Base-by-base conservation (phyloP, 2,888 invertebrate genomes). In the Drosophila ochracea region DNA sequence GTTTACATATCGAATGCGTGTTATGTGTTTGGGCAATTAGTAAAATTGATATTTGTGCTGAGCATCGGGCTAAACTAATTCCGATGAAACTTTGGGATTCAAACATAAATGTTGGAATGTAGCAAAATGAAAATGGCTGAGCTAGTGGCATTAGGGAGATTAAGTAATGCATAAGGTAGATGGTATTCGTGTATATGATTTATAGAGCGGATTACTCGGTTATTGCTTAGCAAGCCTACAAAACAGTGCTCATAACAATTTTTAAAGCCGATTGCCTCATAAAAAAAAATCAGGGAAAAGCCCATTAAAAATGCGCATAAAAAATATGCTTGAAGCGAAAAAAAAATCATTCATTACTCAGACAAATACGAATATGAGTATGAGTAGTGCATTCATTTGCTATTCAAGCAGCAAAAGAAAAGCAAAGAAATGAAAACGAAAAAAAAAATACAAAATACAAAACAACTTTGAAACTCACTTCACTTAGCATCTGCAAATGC, bases 11-110 rank as follows among this genome's bases (percentile, higher is more conserved):
- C n/a, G 30, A 52, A 25, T 73, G 58, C 49, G 60, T 66, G 52
- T 49, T 70, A 43, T 55, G 25, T 54, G 21, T 33, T 35, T 60
- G 61, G 62, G 62, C 71, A 82, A 80, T 80, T 82, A 77, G 78
- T 57, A 58, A 81, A 82, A 82, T 82, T 77, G 73, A 71, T 80
- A 80, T 63, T 55, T 72, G 33, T 63, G 73, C 69, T 75, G 49
- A 67, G 63, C 60, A 50, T 54, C 60, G 59, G 25, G 30, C 55
- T 58, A 68, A 58, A 31, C 75, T 52, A 61, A 74, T 60, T 59
- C 30, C 41, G 50, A 21, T 11, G 35, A 28, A 73, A 62, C 47
- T 73, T 58, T 63, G 35, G 35, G 13, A 57, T 50, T 31, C 4
- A 9, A 30, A 9, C 30, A 52, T 19, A 3, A 7, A 41, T n/a